Percentiles rank a stretch among this genome's conserved stretches.
Evolutionary conservation across 2,113 vertebrate genomes (phyloP).

Genomic region (Ictalurus punctatus): DNA sequence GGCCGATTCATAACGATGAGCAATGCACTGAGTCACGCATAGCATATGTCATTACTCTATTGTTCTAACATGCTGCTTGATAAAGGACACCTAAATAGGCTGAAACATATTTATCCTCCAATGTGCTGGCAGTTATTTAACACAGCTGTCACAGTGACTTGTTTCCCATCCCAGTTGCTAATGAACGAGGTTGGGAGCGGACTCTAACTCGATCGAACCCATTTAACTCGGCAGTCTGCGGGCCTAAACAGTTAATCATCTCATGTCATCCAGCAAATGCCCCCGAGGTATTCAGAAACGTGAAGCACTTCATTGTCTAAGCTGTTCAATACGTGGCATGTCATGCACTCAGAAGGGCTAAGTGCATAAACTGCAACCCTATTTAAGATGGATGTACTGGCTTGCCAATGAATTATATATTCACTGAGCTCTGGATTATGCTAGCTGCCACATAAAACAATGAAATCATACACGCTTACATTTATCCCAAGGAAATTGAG

Average conservation of each 20-base stretch:
- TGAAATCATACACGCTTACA: conserved; percentile 15
- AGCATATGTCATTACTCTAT: conserved; percentile 20
- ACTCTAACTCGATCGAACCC: conserved; percentile 55
- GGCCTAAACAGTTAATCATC: conserved; percentile 59
- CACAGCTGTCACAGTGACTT: conserved; percentile 52
- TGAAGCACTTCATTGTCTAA: conserved; percentile 40
- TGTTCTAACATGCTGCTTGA: conserved; percentile 6
- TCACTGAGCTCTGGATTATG: conserved; percentile 39
- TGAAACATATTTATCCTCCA: conserved; percentile 40
- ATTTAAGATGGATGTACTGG: conserved; percentile 47
- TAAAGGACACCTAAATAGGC: conserved; percentile 36
- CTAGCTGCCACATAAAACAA: conserved; percentile 33
- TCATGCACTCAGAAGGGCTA: conserved; percentile 43
- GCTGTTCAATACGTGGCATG: conserved; percentile 44
- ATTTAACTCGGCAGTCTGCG: conserved; percentile 48
- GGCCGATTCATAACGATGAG: conserved; percentile 16
- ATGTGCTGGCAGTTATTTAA: conserved; percentile 38
- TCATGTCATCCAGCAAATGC: conserved; percentile 53
- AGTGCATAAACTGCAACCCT: conserved; percentile 41
- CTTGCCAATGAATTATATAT: conserved; percentile 50
- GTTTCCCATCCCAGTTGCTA: conserved; percentile 49
- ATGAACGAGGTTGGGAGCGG: conserved; percentile 48
- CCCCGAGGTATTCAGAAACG: conserved; percentile 46
- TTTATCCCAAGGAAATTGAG: conserved; percentile 27
- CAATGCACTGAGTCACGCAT: not conserved